Percentiles rank a stretch among this genome's conserved stretches.
phyloP scores from a whole-genome alignment of 2,113 vertebrate species.

The Pelobates fuscus region DNA sequence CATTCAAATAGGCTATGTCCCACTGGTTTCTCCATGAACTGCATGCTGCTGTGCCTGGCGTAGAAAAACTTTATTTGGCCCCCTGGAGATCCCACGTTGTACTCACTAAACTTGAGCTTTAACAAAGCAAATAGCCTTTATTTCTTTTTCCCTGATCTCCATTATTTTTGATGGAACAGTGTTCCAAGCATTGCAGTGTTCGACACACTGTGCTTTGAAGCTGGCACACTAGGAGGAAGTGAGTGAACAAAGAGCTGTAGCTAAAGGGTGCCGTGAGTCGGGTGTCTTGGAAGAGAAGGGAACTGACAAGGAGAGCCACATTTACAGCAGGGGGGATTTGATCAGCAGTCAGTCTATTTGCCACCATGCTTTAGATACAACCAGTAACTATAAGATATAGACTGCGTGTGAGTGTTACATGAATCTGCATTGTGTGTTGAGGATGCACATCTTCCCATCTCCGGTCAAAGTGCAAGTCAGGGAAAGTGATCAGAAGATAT shows the following conservation, averaged over 20 bases:
- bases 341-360: neutral
- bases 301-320: neutral
- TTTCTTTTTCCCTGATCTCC: neutral
- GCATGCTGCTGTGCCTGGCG: neutral
- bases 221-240: slow-evolving; percentile 22
- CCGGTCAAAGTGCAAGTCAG: neutral
- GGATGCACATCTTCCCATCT: neutral
- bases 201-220: slow-evolving; percentile 10
- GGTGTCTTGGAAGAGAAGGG: slow-evolving; percentile 7
- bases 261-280: neutral
- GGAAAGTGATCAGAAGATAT: too few relatives aligned
- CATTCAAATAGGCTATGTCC: neutral
- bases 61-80: slow-evolving; percentile 12
- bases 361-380: neutral
- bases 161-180: neutral
- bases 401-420: rapidly evolving
- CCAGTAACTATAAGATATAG: neutral
- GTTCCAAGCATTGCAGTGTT: neutral
- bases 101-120: slow-evolving; percentile 1
- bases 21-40: neutral
- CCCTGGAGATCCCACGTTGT: slow-evolving; percentile 25
- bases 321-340: slow-evolving; percentile 16
- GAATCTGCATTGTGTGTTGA: neutral
- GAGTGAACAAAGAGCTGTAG: neutral
- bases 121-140: slow-evolving; percentile 37